phyloP scores from a whole-genome alignment of 2,113 vertebrate genomes.

The Alexandromys fortis region DNA sequence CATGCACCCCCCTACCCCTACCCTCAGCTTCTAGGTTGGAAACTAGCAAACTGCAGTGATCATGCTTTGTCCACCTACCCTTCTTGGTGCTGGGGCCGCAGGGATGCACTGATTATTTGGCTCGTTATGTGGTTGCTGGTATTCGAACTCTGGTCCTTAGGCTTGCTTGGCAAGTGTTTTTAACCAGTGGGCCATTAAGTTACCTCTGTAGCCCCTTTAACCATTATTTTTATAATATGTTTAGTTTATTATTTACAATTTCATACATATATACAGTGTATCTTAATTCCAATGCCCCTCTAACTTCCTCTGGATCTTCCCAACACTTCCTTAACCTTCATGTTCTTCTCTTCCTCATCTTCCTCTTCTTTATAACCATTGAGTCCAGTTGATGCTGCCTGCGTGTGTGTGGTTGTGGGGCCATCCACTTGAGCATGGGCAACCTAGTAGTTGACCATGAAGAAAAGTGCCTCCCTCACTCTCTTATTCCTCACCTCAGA shows the following conservation, averaged over 20 bases:
- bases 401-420: not conserved
- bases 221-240: not conserved
- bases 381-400: not conserved
- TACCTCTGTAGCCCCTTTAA: not conserved
- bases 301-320: not conserved
- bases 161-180: not conserved
- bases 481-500: not conserved
- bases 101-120: not conserved
- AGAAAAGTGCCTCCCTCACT: not conserved
- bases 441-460: not conserved
- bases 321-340: not conserved
- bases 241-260: not conserved
- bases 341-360: rapidly evolving
- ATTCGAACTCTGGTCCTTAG: not conserved
- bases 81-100: not conserved
- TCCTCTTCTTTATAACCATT: not conserved
- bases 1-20: not conserved
- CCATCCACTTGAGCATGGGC: not conserved
- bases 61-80: not conserved
- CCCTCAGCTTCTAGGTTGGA: not conserved
- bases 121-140: not conserved
- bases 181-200: not conserved
- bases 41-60: not conserved
- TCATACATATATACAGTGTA: not conserved
- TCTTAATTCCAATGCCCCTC: not conserved